Evolutionary conservation across 2,113 vertebrate genomes (phyloP).

Genomic region (Elaphurus davidianus): DNA sequence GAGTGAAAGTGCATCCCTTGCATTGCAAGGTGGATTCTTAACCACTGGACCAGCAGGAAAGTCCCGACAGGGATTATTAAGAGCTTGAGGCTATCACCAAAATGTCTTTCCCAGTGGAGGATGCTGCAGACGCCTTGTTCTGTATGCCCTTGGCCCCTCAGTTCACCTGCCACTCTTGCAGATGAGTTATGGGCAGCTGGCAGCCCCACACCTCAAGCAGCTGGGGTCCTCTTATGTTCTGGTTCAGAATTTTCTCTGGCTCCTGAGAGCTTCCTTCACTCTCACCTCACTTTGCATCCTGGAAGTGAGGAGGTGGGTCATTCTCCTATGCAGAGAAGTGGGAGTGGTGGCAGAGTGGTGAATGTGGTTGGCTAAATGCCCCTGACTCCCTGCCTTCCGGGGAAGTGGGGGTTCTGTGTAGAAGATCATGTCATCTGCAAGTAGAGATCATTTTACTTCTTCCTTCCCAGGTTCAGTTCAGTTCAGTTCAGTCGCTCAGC

Average conservation of each 20-base stretch:
- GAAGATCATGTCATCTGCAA: background rate
- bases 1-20: background rate
- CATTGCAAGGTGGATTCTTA: background rate
- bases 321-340: background rate
- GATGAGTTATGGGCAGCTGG: background rate
- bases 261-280: background rate
- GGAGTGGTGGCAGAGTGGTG: background rate
- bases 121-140: accelerated
- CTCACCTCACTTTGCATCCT: too few species aligned
- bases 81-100: background rate
- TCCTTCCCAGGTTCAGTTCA: background rate
- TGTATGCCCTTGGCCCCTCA: accelerated
- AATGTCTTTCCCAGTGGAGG: too few species aligned
- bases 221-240: background rate
- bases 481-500: too few species aligned
- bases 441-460: background rate
- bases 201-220: too few species aligned
- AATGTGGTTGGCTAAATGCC: too few species aligned
- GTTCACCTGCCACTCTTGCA: background rate
- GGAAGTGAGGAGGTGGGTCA: background rate
- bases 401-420: background rate
- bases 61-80: background rate
- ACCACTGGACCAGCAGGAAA: background rate
- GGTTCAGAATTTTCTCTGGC: background rate
- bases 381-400: background rate